phyloP scores from a whole-genome alignment of 2,113 vertebrate species.

The Coregonus clupeaformis region DNA sequence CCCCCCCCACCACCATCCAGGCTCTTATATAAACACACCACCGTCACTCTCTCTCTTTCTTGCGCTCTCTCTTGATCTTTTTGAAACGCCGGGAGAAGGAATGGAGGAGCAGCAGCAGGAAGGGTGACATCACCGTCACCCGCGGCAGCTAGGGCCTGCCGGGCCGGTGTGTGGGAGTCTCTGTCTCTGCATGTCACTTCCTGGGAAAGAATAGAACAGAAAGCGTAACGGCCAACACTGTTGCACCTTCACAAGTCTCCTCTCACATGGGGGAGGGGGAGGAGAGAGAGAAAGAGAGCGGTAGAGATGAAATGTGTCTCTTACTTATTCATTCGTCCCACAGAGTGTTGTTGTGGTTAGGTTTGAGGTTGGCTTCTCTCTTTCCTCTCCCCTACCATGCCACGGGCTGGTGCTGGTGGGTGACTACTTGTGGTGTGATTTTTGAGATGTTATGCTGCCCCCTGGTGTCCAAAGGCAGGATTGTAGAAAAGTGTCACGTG shows the following conservation, averaged over 20 bases:
- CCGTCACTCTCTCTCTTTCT: not conserved
- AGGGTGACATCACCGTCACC: conserved; percentile 43
- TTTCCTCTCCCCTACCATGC: too few relatives aligned
- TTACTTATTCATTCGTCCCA: too few relatives aligned
- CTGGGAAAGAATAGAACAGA: conserved; percentile 64
- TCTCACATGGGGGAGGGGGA: conserved; percentile 35
- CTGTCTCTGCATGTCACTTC: conserved; percentile 55
- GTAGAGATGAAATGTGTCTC: too few relatives aligned
- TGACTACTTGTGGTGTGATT: too few relatives aligned
- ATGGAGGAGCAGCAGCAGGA: not conserved
- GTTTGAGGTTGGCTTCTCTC: too few relatives aligned
- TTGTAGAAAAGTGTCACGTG: too few relatives aligned
- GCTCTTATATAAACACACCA: conserved; percentile 38
- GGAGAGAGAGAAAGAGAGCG: not conserved
- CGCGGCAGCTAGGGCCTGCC: conserved; percentile 39
- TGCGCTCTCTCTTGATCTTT: not conserved
- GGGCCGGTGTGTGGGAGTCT: conserved; percentile 31
- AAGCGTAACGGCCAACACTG: conserved; percentile 35
- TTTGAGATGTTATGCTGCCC: not conserved
- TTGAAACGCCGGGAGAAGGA: not conserved
- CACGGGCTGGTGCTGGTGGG: too few relatives aligned
- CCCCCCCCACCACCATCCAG: not conserved
- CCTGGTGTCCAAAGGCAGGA: not conserved
- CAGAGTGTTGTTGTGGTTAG: too few relatives aligned
- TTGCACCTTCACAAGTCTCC: conserved; percentile 56